Evolutionary conservation across 2,888 invertebrate species (phyloP).

Genomic region (Allacma fusca): DNA sequence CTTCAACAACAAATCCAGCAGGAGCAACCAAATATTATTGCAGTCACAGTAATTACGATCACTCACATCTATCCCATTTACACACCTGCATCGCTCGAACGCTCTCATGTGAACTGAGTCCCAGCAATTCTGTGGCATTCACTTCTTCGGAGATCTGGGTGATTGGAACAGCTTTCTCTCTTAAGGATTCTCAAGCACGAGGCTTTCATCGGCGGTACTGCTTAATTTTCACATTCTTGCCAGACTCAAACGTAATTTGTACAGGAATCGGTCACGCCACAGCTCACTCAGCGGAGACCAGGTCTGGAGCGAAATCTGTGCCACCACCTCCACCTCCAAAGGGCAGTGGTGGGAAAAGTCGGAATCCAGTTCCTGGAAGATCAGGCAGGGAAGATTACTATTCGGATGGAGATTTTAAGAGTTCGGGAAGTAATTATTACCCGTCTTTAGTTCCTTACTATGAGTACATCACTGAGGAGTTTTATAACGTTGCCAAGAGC

Average conservation of each 20-base stretch:
- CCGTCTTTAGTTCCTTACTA: constrained; percentile 61
- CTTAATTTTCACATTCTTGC: constrained; percentile 60
- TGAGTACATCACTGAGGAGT: constrained; percentile 61
- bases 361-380: not conserved
- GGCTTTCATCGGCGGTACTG: constrained; percentile 59
- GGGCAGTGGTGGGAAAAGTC: not conserved
- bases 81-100: constrained; percentile 61
- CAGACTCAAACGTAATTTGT: constrained; percentile 52
- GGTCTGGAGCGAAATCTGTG: not conserved
- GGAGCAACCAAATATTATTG: constrained; percentile 60
- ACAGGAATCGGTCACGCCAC: not conserved
- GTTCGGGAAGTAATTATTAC: constrained; percentile 47
- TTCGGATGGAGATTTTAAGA: constrained; percentile 60
- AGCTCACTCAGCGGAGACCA: not conserved
- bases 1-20: constrained; percentile 48
- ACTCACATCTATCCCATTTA: constrained; percentile 60
- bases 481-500: constrained; percentile 59
- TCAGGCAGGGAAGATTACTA: constrained; percentile 55
- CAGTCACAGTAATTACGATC: constrained; percentile 60
- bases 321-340: constrained; percentile 31
- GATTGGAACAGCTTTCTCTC: constrained; percentile 60
- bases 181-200: constrained; percentile 60
- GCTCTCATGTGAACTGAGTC: constrained; percentile 60
- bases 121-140: constrained; percentile 61
- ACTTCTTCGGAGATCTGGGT: constrained; percentile 61